Conservation (phyloP, 2,888 invertebrate genomes). For the Microdon myrmicae region DNA sequence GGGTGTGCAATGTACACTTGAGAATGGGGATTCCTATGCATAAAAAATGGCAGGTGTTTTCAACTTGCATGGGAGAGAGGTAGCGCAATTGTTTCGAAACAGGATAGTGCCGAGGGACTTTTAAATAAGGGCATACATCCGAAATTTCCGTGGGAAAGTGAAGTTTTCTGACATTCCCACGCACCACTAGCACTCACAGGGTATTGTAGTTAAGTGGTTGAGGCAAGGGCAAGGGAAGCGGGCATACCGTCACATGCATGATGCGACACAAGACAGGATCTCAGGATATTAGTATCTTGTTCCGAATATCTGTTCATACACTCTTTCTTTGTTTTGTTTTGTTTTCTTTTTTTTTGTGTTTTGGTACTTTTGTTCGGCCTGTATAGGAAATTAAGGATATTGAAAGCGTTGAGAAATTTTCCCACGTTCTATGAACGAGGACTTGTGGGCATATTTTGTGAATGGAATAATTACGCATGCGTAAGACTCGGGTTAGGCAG, state of each 20-base stretch:
- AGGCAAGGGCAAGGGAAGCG: slow-evolving; percentile 1
- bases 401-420: slow-evolving; percentile 28
- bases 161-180: slow-evolving; percentile 60
- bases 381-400: slow-evolving; percentile 34
- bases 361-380: no score
- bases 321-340: no score
- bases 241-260: slow-evolving; percentile 33
- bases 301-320: slow-evolving; percentile 1
- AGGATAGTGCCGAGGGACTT: slow-evolving; percentile 12
- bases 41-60: slow-evolving; percentile 66
- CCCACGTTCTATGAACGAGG: slow-evolving; percentile 37
- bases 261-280: slow-evolving; percentile 29
- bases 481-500: slow-evolving; percentile 10
- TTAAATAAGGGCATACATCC: slow-evolving; percentile 28
- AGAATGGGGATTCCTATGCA: slow-evolving; percentile 53
- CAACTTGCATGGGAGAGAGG: slow-evolving; percentile 19
- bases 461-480: slow-evolving; percentile 19
- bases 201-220: slow-evolving; percentile 36
- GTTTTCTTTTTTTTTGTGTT: slow-evolving; percentile 5
- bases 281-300: slow-evolving; percentile 31
- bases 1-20: slow-evolving; percentile 22
- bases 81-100: slow-evolving; percentile 1
- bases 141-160: slow-evolving; percentile 60
- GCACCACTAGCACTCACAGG: slow-evolving; percentile 53
- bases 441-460: slow-evolving; percentile 18